A percentile compares a stretch with the other conserved stretches of the same genome.
Evolutionary conservation across 2,888 invertebrate genomes (phyloP).

Genomic region (Brachyptera putata): DNA sequence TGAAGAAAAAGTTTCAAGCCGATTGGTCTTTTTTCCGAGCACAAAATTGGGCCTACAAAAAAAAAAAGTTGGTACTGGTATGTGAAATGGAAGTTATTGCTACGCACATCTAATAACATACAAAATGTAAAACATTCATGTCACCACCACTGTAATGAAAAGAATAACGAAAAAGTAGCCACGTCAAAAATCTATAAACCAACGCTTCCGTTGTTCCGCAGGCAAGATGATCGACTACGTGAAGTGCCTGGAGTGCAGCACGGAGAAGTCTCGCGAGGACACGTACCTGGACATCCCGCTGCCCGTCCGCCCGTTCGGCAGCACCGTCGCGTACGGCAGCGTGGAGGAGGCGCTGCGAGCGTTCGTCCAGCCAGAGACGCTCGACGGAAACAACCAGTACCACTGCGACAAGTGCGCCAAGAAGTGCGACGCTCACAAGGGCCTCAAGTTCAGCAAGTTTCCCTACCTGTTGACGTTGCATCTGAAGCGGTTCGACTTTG

Average conservation of each 20-base stretch:
- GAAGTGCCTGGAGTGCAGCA: slow-evolving; percentile 78
- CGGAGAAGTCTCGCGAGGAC: slow-evolving; percentile 76
- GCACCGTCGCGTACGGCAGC: slow-evolving; percentile 66
- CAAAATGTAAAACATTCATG: no score
- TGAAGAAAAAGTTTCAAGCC: no score
- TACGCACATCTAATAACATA: no score
- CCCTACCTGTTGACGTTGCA: slow-evolving; percentile 84
- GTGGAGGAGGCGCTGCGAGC: slow-evolving; percentile 73
- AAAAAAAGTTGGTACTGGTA: no score
- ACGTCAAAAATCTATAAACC: no score
- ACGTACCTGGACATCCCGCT: slow-evolving; percentile 82
- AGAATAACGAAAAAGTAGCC: no score
- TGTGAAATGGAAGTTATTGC: no score
- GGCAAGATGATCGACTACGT: slow-evolving; percentile 84
- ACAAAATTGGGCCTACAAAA: no score
- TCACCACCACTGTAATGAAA: no score
- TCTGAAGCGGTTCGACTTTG: slow-evolving; percentile 85
- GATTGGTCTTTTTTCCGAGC: no score
- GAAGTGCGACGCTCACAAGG: slow-evolving; percentile 86
- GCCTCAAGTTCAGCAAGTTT: slow-evolving; percentile 78
- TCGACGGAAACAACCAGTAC: slow-evolving; percentile 83
- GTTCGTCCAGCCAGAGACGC: slow-evolving; percentile 78
- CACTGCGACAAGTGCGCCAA: slow-evolving; percentile 80
- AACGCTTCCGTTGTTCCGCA: no score
- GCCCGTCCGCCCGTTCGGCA: slow-evolving; percentile 79